phyloP scores from a whole-genome alignment of 2,797 vertebrate genomes.

The Zonotrichia albicollis region DNA sequence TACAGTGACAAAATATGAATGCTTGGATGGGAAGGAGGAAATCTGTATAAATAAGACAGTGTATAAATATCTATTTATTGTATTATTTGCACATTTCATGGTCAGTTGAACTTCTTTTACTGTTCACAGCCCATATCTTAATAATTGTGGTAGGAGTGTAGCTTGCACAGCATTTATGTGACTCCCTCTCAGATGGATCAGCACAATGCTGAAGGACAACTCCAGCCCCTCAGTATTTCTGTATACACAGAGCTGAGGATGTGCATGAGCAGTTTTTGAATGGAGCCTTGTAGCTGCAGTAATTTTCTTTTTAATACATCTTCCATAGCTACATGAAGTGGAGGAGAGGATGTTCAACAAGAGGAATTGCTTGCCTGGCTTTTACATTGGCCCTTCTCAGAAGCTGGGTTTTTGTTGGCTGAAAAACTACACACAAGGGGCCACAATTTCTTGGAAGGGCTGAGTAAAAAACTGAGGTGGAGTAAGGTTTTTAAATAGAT shows the following conservation, averaged over 20 bases:
- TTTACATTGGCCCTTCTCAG: background rate
- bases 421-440: background rate
- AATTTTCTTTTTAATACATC: background rate
- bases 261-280: background rate
- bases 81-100: background rate
- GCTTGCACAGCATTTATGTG: background rate
- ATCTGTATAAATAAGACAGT: background rate
- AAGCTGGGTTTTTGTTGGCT: background rate
- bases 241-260: background rate
- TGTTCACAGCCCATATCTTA: background rate
- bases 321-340: background rate
- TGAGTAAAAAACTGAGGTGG: background rate
- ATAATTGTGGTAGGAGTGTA: background rate
- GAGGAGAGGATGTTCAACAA: background rate
- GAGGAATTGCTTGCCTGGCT: background rate
- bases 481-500: background rate
- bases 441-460: background rate
- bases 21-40: background rate
- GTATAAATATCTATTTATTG: constrained; percentile 8
- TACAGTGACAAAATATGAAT: background rate
- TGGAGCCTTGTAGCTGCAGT: background rate
- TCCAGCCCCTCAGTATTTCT: background rate
- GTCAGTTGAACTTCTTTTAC: constrained; percentile 16
- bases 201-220: background rate
- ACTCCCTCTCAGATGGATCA: background rate